These are phyloP conservation scores for Cisticola juncidis DNA, from an alignment of 2,113 vertebrate species.

Conservation along the genomic window DNA sequence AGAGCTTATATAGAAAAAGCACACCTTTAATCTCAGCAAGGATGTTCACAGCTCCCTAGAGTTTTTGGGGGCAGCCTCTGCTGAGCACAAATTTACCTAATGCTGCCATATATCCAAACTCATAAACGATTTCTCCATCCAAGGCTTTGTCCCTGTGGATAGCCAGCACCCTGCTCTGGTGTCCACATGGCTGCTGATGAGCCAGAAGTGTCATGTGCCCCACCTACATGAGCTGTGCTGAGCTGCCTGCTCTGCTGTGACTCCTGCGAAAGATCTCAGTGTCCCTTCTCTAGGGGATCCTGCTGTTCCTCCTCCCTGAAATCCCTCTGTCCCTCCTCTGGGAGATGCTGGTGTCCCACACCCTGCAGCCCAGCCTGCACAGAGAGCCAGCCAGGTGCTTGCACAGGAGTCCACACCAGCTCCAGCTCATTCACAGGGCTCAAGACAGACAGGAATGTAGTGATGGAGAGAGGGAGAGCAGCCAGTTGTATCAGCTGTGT, in stretches of 20 bases:
- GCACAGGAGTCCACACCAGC: not conserved
- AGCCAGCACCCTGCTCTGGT: not conserved
- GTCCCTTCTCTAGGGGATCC: not conserved
- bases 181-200: not conserved
- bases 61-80: not conserved
- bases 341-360: not conserved
- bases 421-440: not conserved
- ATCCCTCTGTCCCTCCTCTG: not conserved
- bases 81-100: not conserved
- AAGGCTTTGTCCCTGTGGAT: not conserved
- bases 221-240: rapidly evolving
- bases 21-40: not conserved
- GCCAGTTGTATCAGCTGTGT: not conserved
- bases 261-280: not conserved
- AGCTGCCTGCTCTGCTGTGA: not conserved
- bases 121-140: not conserved
- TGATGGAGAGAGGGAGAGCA: not conserved
- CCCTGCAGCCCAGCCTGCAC: not conserved
- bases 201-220: not conserved
- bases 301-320: not conserved
- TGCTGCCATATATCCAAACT: not conserved
- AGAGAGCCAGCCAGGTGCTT: not conserved
- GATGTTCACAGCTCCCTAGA: not conserved
- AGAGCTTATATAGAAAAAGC: not conserved
- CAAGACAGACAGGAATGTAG: not conserved